Conservation (phyloP, 2,888 invertebrate genomes). For the Volucella inflata region DNA sequence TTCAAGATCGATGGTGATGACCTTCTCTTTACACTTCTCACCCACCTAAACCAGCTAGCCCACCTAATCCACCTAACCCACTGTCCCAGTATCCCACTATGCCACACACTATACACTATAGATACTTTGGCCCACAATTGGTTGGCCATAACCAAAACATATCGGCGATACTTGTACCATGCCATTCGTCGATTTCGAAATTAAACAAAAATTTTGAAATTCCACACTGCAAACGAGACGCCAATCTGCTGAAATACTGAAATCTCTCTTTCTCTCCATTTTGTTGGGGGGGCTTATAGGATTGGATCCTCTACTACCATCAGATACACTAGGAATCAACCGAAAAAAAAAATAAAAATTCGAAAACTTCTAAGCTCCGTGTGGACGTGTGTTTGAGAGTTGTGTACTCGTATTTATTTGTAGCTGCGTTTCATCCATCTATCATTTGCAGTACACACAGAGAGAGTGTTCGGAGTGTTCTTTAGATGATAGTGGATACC, state of each 20-base stretch:
- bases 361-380: conserved; percentile 6
- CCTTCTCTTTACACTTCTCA: conserved; percentile 53
- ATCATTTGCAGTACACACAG: conserved; percentile 66
- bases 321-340: conserved; percentile 18
- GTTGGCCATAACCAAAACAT: conserved; percentile 24
- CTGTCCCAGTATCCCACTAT: conserved; percentile 20
- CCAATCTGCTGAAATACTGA: conserved; percentile 36
- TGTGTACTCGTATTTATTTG: conserved; percentile 53
- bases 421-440: conserved; percentile 63
- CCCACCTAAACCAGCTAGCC: too few species aligned
- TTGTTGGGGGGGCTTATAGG: not conserved
- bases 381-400: conserved; percentile 20
- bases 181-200: conserved; percentile 68
- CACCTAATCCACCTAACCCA: conserved; percentile 6
- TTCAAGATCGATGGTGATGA: conserved; percentile 73
- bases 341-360: conserved; percentile 14
- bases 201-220: conserved; percentile 71
- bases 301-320: conserved; percentile 11
- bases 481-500: conserved; percentile 31
- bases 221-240: conserved; percentile 65
- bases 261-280: conserved; percentile 13
- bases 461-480: conserved; percentile 22
- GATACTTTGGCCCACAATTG: not conserved
- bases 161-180: conserved; percentile 37
- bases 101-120: too few species aligned